Evolutionary conservation across 2,888 invertebrate species (phyloP).

Genomic region (Disparrhopalites patrizii): DNA sequence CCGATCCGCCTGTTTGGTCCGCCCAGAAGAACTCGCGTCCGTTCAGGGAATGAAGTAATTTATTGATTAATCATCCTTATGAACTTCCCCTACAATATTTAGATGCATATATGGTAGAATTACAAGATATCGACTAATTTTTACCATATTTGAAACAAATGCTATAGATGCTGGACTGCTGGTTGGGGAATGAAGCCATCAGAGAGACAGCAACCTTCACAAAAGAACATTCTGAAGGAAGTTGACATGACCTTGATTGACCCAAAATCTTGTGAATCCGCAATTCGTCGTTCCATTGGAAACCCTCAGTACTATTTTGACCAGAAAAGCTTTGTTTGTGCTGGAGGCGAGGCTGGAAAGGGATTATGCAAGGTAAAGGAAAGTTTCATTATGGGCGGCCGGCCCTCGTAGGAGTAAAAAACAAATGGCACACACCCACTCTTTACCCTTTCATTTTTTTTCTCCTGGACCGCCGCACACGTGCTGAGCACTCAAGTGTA

Average conservation of each 20-base stretch:
- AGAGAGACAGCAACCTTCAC: constrained; percentile 20
- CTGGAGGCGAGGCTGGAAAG: constrained; percentile 46
- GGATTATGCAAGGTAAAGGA: constrained; percentile 46
- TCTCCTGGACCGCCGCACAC: no score
- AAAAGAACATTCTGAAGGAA: constrained; percentile 46
- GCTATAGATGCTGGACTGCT: constrained; percentile 39
- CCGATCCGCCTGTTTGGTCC: constrained; percentile 42
- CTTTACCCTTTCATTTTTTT: not conserved
- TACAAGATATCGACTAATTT: not conserved
- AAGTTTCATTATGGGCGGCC: no score
- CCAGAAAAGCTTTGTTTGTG: constrained; percentile 44
- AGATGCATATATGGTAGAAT: not conserved
- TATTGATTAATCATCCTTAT: not conserved
- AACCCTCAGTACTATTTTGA: constrained; percentile 45
- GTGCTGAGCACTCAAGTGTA: no score
- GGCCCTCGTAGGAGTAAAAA: not conserved
- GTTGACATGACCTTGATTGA: constrained; percentile 45
- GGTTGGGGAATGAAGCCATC: constrained; percentile 46
- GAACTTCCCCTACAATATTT: not conserved
- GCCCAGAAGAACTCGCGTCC: constrained; percentile 39
- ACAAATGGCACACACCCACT: not conserved
- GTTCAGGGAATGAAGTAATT: constrained; percentile 41
- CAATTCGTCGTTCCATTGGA: constrained; percentile 39
- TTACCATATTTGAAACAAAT: constrained; percentile 4
- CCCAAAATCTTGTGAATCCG: constrained; percentile 38